These are phyloP conservation scores for Caenorhabditis macrosperma DNA, from an alignment of 2,888 invertebrate genomes.

Conservation along the genomic window DNA sequence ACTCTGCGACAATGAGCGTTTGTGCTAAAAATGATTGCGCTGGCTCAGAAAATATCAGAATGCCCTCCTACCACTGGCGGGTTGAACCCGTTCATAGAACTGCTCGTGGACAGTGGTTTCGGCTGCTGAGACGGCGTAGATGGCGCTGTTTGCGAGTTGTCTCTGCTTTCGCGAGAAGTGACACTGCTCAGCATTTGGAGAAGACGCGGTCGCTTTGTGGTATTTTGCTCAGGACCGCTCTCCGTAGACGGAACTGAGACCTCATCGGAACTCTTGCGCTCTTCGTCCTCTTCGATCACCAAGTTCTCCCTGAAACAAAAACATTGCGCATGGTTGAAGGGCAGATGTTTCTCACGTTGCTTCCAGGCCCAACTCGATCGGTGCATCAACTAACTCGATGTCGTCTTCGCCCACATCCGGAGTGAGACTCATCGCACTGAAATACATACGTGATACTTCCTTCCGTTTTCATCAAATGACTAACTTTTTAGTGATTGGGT, in stretches of 20 bases:
- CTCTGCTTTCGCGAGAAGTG: slow-evolving; percentile 41
- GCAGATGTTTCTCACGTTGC: slow-evolving; percentile 15
- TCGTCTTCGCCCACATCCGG: slow-evolving; percentile 52
- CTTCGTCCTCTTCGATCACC: slow-evolving; percentile 63
- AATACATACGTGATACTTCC: too few relatives aligned
- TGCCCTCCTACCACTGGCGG: slow-evolving; percentile 40
- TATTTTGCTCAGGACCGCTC: slow-evolving; percentile 25
- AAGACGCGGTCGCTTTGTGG: slow-evolving; percentile 60
- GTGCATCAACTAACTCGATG: slow-evolving; percentile 43
- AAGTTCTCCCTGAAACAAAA: slow-evolving; percentile 50
- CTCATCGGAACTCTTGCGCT: slow-evolving; percentile 25
- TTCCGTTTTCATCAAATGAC: slow-evolving; percentile 6
- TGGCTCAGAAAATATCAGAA: slow-evolving; percentile 1
- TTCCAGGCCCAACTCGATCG: slow-evolving; percentile 47
- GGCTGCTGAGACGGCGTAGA: slow-evolving; percentile 49
- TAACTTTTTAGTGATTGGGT: slow-evolving; percentile 76
- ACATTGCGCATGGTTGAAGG: background rate
- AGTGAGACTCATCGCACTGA: slow-evolving; percentile 50
- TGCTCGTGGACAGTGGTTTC: slow-evolving; percentile 35
- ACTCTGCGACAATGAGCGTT: slow-evolving; percentile 77
- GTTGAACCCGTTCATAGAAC: slow-evolving; percentile 52
- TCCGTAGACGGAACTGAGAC: slow-evolving; percentile 18
- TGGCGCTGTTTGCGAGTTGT: slow-evolving; percentile 58
- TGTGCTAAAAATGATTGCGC: slow-evolving; percentile 62
- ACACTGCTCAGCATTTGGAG: slow-evolving; percentile 59